Evolutionary conservation across 2,888 invertebrate species (phyloP).

Genomic region (Lathronympha strigana): DNA sequence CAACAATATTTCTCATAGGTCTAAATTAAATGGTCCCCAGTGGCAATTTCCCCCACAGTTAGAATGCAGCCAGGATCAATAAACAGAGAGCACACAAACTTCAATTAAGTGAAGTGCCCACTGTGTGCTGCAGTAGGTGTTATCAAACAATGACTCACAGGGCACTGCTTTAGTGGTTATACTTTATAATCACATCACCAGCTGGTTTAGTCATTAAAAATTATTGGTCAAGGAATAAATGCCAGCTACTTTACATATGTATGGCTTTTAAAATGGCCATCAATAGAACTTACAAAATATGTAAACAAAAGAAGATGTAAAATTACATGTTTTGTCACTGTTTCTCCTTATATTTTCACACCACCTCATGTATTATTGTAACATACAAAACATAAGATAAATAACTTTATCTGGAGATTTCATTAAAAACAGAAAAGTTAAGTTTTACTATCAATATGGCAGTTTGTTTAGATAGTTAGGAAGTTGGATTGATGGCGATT

Average conservation of each 20-base stretch:
- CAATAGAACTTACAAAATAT: too few relatives aligned
- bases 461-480: too few relatives aligned
- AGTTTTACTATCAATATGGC: too few relatives aligned
- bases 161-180: background rate
- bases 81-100: background rate
- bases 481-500: too few relatives aligned
- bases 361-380: too few relatives aligned
- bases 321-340: too few relatives aligned
- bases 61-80: constrained; percentile 24
- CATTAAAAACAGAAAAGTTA: too few relatives aligned
- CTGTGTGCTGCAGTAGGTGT: background rate
- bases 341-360: too few relatives aligned
- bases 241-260: background rate
- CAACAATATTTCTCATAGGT: background rate
- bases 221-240: background rate
- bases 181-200: background rate
- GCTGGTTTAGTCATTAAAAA: background rate
- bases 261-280: too few relatives aligned
- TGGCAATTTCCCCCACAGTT: background rate
- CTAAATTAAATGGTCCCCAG: constrained; percentile 12
- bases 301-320: too few relatives aligned
- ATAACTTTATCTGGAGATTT: too few relatives aligned
- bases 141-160: constrained; percentile 25
- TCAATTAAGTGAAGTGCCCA: constrained; percentile 24
- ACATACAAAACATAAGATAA: too few relatives aligned